These are phyloP conservation scores for Salvelinus alpinus DNA, from an alignment of 2,113 vertebrate species.

Conservation along the genomic window DNA sequence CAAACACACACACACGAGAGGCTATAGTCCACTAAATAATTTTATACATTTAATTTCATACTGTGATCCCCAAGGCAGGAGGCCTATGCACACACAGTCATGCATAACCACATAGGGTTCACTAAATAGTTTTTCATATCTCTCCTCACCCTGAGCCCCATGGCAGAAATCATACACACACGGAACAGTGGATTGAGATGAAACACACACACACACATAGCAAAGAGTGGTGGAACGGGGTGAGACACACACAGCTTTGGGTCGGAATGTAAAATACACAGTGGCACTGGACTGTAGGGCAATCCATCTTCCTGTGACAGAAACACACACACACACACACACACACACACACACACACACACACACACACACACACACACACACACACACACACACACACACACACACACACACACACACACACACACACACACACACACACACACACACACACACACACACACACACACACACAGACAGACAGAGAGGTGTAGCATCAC, in stretches of 20 bases:
- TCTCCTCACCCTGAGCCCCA: background rate
- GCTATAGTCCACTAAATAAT: background rate
- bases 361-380: too few relatives aligned
- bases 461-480: background rate
- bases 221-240: background rate
- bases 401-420: too few relatives aligned
- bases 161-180: background rate
- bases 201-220: background rate
- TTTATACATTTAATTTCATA: background rate
- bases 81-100: background rate
- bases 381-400: too few relatives aligned
- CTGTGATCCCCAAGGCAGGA: background rate
- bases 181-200: too few relatives aligned
- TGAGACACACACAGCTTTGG: conserved; percentile 6
- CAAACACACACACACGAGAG: conserved; percentile 11
- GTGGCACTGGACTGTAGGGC: conserved; percentile 42
- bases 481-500: conserved; percentile 36
- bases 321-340: conserved; percentile 35
- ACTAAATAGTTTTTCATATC: background rate
- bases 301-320: conserved; percentile 67
- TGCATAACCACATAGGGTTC: background rate
- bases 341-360: background rate
- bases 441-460: too few relatives aligned
- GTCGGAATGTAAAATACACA: conserved; percentile 37
- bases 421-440: conserved; percentile 45